phyloP scores from a whole-genome alignment of 1,140 invertebrate genomes.

The Plectus sambesii region DNA sequence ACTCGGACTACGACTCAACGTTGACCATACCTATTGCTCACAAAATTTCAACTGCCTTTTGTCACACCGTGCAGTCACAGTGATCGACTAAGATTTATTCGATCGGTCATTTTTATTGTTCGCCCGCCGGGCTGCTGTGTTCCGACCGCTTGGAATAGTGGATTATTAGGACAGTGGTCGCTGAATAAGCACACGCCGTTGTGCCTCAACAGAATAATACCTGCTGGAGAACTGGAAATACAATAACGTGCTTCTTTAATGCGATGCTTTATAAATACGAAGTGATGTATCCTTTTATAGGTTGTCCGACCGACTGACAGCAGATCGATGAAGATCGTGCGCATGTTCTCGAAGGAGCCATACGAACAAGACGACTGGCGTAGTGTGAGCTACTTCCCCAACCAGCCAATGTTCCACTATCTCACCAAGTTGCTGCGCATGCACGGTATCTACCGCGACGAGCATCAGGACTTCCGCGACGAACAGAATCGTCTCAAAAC shows the following conservation, averaged over 20 bases:
- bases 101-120: too few relatives aligned
- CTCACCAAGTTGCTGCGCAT: conserved; percentile 42
- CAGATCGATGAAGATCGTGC: conserved; percentile 33
- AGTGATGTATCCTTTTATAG: conserved; percentile 9
- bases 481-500: conserved; percentile 36
- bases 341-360: conserved; percentile 39
- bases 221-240: conserved; percentile 5
- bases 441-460: conserved; percentile 42
- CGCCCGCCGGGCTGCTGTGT: conserved; percentile 3
- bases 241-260: conserved; percentile 9
- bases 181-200: not conserved
- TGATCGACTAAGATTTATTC: too few relatives aligned
- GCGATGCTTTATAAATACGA: not conserved
- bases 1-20: too few relatives aligned
- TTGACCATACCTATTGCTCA: too few relatives aligned
- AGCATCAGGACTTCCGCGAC: conserved; percentile 37
- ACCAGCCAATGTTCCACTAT: conserved; percentile 45
- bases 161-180: conserved; percentile 14
- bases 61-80: too few relatives aligned
- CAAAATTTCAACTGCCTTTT: too few relatives aligned
- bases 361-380: conserved; percentile 35
- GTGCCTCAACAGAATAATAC: conserved; percentile 6
- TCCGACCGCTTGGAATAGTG: conserved; percentile 5
- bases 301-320: conserved; percentile 20
- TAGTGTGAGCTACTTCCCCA: conserved; percentile 37